A percentile compares a stretch with the other conserved stretches of the same genome.
These are phyloP conservation scores for Neotoxoptera formosana DNA, from an alignment of 1,140 invertebrate species.

Conservation along the genomic window DNA sequence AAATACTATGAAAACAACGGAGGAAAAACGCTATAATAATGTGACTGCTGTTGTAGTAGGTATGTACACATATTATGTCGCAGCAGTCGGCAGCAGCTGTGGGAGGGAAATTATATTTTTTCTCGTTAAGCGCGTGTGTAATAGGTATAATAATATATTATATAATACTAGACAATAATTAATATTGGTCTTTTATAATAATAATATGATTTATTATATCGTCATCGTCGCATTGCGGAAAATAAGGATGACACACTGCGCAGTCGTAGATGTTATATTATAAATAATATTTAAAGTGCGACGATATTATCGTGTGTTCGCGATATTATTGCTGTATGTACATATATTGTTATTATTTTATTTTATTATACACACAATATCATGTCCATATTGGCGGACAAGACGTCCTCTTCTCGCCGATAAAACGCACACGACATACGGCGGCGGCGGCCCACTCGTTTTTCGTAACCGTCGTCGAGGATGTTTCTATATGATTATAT, in stretches of 20 bases:
- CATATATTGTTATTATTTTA: neutral
- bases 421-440: neutral
- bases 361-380: neutral
- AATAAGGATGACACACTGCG: neutral
- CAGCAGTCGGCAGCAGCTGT: neutral
- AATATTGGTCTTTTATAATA: neutral
- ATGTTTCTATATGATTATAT: conserved; percentile 7
- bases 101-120: neutral
- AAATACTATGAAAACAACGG: neutral
- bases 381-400: conserved; percentile 45
- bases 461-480: conserved; percentile 35
- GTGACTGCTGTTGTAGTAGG: neutral
- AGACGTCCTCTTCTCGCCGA: conserved; percentile 32
- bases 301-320: neutral
- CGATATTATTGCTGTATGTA: neutral
- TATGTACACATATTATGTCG: neutral
- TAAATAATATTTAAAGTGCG: neutral
- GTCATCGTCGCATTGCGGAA: neutral
- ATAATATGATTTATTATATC: neutral
- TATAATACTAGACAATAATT: neutral
- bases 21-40: neutral
- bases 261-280: no score
- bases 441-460: conserved; percentile 51
- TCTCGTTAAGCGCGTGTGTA: neutral
- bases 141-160: neutral